Evolutionary conservation across 2,888 invertebrate species (phyloP), one percentile per base, ranked within the genome.

Genomic region (Julus scandinavius): DNA sequence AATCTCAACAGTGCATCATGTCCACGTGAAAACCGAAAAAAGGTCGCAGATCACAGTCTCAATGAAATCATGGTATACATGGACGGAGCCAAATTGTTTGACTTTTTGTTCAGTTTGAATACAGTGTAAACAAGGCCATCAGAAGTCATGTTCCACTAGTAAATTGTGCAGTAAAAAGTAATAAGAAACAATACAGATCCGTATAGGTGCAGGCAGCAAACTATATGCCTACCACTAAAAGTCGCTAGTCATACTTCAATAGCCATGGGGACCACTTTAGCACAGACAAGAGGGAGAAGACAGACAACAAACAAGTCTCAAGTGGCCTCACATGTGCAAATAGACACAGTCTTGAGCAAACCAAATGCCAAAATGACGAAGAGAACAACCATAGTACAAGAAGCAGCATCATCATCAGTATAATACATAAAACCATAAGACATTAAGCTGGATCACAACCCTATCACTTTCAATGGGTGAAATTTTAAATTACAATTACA

Each of bases 281-380:
- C 72, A 72, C 2, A 20, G 72, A 72, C 72, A 29, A 72, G 72
- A 72, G 72, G 72, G 72, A 20, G 72, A 72, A 72, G 72, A 72
- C 72, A 72, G 72, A 72, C 72, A 72, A 29, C 72, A 72, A 72
- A 72, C 72, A 72, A 29, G 72, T 72, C 72, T 72, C 72, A 29
- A 72, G 72, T 29, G 72, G 72, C 29, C 72, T 72, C 20, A 45
- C 45, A 20, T 72, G 72, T 29, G 29, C 72, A 72, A 72, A 72
- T 72, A 72, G 11, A 9, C 72, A 29, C 72, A 29, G 72, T 29
- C 72, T 20, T 72, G 72, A 11, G 7, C 72, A 72, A 72, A 72
- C 29, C 20, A 5, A 72, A 72, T 11, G 72, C 29, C 11, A 72
- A 72, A 72, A 72, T 72, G 72, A 20, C 20, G 29, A 20, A 20